These are phyloP conservation scores for Argyrosomus japonicus DNA, from an alignment of 2,113 vertebrate species.

Conservation along the genomic window DNA sequence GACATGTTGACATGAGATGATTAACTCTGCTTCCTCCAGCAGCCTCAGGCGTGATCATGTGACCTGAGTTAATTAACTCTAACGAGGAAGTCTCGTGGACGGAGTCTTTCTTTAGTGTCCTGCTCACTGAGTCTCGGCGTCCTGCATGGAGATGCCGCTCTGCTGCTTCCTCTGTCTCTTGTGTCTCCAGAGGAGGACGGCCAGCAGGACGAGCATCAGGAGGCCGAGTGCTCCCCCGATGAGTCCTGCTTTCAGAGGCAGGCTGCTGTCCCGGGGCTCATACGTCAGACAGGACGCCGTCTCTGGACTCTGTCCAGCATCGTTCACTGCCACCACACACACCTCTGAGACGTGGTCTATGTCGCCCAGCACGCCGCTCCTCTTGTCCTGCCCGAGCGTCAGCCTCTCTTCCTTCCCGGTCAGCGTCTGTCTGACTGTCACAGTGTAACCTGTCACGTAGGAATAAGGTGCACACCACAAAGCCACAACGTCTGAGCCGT, in stretches of 20 bases:
- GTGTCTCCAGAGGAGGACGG: slow-evolving; percentile 76
- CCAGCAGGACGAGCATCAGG: slow-evolving; percentile 71
- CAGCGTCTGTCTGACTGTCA: slow-evolving; percentile 49
- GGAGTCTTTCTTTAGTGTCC: slow-evolving; percentile 9
- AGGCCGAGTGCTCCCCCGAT: slow-evolving; percentile 80
- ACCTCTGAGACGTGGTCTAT: slow-evolving; percentile 59
- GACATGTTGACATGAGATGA: neutral
- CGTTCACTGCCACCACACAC: slow-evolving; percentile 79
- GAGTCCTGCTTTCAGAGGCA: slow-evolving; percentile 73
- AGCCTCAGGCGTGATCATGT: neutral
- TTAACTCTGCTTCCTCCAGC: slow-evolving; percentile 5
- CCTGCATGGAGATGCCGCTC: slow-evolving; percentile 50
- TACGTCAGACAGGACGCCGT: slow-evolving; percentile 66
- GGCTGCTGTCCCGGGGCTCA: slow-evolving; percentile 23
- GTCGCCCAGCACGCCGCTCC: slow-evolving; percentile 41
- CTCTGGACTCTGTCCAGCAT: slow-evolving; percentile 34
- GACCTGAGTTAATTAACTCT: slow-evolving; percentile 35
- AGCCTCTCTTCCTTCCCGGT: slow-evolving; percentile 20
- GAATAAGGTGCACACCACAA: slow-evolving; percentile 83
- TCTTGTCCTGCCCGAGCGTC: neutral
- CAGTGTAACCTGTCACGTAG: slow-evolving; percentile 58
- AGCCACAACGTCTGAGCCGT: slow-evolving; percentile 66
- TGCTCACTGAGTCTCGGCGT: slow-evolving; percentile 36
- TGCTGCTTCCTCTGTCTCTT: slow-evolving; percentile 62
- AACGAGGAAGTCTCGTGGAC: neutral